Percentiles rank a stretch among this genome's conserved stretches.
Conservation (phyloP, 1,140 invertebrate genomes). For the Monomorium pharaonis region DNA sequence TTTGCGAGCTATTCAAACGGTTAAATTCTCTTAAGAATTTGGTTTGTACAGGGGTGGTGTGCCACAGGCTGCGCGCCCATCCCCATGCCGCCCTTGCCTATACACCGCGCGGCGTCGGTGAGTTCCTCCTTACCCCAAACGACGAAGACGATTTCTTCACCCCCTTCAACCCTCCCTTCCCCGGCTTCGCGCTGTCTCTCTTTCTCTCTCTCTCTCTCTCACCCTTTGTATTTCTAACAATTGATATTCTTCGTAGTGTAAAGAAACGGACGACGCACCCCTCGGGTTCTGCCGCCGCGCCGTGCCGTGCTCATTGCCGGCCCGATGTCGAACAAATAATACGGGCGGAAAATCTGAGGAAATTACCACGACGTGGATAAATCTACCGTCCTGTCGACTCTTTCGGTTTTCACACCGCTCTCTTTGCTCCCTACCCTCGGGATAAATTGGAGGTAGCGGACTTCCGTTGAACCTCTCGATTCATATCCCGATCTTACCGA, state of each 20-base stretch:
- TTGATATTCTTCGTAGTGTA: constrained; percentile 85
- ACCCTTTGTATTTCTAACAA: constrained; percentile 85
- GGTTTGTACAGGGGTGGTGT: constrained; percentile 83
- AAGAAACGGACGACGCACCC: constrained; percentile 82
- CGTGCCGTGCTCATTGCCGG: constrained; percentile 45
- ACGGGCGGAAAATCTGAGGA: constrained; percentile 79
- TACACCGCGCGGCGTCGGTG: constrained; percentile 36
- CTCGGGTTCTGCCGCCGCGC: constrained; percentile 21
- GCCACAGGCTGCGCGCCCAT: constrained; percentile 70
- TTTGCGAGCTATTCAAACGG: constrained; percentile 86
- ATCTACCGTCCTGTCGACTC: constrained; percentile 61
- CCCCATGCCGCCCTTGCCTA: constrained; percentile 57
- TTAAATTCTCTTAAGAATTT: constrained; percentile 86
- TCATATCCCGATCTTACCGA: background rate
- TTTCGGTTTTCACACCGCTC: constrained; percentile 55
- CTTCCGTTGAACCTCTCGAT: constrained; percentile 19
- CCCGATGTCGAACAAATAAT: constrained; percentile 84
- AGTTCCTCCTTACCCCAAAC: constrained; percentile 70
- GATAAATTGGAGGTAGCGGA: constrained; percentile 49
- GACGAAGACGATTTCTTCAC: constrained; percentile 59
- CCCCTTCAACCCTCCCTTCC: constrained; percentile 53
- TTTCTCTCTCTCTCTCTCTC: no score
- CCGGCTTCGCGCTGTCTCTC: no score
- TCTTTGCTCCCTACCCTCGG: constrained; percentile 40
- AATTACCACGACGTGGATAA: constrained; percentile 77